Base-by-base conservation (phyloP, 2,797 vertebrate species). In the Oreochromis grahami region DNA sequence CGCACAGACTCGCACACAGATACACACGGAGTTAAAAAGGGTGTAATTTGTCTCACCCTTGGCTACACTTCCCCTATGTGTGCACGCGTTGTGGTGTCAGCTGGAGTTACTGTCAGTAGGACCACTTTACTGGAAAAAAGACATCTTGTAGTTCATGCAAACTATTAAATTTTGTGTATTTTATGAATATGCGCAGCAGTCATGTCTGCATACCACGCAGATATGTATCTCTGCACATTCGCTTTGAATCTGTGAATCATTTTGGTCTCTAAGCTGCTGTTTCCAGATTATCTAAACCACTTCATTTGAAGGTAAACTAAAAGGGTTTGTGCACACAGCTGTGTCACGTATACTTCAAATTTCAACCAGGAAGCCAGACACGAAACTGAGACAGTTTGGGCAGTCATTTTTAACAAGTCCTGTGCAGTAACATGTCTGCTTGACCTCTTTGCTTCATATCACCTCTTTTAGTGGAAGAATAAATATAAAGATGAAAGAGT, bases 71-170 rank as follows among this genome's bases (percentile, higher is more conserved):
- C 50, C 74, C 65, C 14, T 4, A 24, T 77, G 63, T 84, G 79
- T 4, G n/a, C 85, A 3, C 29, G 3, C 2, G 77, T 53, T 88
- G 81, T 85, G 88, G 34, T 86, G 91, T 89, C 86, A 87, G 91
- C 91, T 88, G 78, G 32, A 29, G 63, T 91, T 80, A 79, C 76
- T 83, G 86, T 88, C 86, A 84, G 3, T 48, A 11, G 74, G 84
- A 70, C 45, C 65, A 10, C 77, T 80, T 83, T 26, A 19, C 10
- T 82, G 41, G 43, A 8, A 65, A 58, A 55, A 50, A 24, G 6
- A 4, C 7, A 12, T 8, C 45, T 79, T 58, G 9, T 50, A 5
- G 74, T 82, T 84, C n/a, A 79, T 24, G 1, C 3, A 72, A 72
- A 72, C 15, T 48, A 19, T 29, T 19, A 5, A 5, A 48, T 72